Conservation (phyloP, 30 jellyfish, hydroid and myxozoan species). For the Rhopilema esculentum region DNA sequence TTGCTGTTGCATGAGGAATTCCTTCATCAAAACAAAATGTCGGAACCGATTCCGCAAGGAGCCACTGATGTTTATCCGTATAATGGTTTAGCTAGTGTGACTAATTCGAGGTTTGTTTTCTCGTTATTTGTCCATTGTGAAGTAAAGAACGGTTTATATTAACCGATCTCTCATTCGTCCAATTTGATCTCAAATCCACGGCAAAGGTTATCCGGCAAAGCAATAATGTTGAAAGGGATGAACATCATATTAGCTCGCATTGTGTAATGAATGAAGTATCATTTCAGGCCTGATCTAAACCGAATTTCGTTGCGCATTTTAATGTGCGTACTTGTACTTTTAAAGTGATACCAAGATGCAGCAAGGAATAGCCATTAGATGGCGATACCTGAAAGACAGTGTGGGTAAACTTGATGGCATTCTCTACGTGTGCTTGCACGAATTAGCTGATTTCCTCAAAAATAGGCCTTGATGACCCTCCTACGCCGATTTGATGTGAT, state of each 20-base stretch:
- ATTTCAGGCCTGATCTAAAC: neutral
- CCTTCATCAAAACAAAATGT: neutral
- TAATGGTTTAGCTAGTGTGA: conserved; percentile 6
- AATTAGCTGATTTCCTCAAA: neutral
- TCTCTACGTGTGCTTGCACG: neutral
- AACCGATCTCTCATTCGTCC: neutral
- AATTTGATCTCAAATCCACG: neutral
- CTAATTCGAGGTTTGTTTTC: conserved; percentile 50
- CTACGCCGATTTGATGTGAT: too few relatives aligned
- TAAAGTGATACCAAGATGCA: neutral
- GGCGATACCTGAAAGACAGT: conserved; percentile 22
- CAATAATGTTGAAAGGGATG: neutral
- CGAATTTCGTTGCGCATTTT: neutral
- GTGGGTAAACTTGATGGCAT: neutral
- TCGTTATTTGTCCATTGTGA: neutral
- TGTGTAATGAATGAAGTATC: neutral
- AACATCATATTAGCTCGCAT: too few relatives aligned
- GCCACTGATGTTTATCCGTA: neutral
- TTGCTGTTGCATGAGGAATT: neutral
- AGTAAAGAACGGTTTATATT: neutral
- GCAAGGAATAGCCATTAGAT: conserved; percentile 1
- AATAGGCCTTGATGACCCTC: too few relatives aligned
- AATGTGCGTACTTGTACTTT: neutral
- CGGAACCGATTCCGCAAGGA: neutral
- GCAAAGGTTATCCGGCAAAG: neutral